Evolutionary conservation across 92 coral and sea anemone genomes (phyloP).

Genomic region (Zoanthus sociatus): DNA sequence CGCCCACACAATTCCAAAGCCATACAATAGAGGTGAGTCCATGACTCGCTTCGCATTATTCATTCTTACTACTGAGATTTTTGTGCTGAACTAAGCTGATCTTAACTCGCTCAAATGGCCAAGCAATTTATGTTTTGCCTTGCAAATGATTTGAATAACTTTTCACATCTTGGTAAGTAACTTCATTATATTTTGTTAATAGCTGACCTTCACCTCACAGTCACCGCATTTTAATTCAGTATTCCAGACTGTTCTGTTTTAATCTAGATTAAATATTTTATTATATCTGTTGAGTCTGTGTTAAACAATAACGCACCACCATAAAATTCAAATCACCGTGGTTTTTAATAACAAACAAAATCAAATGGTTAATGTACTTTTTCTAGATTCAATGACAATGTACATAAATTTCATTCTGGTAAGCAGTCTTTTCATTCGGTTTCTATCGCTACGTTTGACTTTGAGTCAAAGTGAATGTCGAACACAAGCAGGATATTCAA

Average conservation of each 20-base stretch:
- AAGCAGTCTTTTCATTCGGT: not conserved
- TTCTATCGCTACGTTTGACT: too few species aligned
- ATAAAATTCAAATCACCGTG: not conserved
- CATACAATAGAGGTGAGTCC: conserved; percentile 28
- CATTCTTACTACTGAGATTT: conserved; percentile 7
- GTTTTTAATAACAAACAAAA: not conserved
- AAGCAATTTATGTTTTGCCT: conserved; percentile 47
- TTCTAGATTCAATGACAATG: not conserved
- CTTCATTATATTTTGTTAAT: not conserved
- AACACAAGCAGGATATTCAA: not conserved
- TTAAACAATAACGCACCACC: not conserved
- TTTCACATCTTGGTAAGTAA: conserved; percentile 30
- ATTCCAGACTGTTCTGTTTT: not conserved
- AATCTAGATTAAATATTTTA: not conserved
- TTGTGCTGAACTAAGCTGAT: not conserved
- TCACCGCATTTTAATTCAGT: not conserved
- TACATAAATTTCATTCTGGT: not conserved
- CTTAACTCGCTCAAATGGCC: conserved; percentile 30
- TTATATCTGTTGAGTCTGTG: not conserved
- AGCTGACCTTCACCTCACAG: not conserved
- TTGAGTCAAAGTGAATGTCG: too few species aligned
- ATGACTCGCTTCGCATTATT: not conserved
- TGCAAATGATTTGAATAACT: conserved; percentile 19
- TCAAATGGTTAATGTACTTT: not conserved
- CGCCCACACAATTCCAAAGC: conserved; percentile 41